phyloP scores from a whole-genome alignment of 2,888 invertebrate species.

The Thyatira batis region DNA sequence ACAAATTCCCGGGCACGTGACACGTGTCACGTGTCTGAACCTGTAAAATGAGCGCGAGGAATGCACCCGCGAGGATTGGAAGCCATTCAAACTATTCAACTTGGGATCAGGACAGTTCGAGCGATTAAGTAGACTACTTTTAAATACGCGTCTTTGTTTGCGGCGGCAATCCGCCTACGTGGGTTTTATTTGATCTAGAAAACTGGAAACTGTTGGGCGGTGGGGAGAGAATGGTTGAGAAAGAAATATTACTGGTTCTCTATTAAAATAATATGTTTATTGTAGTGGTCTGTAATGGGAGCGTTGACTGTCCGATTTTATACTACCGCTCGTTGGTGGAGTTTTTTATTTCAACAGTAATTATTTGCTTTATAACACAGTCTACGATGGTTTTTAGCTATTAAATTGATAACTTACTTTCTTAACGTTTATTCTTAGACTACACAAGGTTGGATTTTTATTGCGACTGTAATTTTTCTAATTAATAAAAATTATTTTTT shows the following conservation, averaged over 20 bases:
- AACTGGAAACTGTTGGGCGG: conserved; percentile 8
- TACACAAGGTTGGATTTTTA: background rate
- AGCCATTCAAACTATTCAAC: conserved; percentile 43
- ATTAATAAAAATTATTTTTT: no score
- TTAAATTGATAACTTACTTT: background rate
- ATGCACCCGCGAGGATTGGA: conserved; percentile 43
- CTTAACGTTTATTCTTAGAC: background rate
- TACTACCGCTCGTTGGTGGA: conserved; percentile 37
- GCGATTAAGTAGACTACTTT: conserved; percentile 18
- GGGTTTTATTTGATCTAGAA: background rate
- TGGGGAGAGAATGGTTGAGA: conserved; percentile 25
- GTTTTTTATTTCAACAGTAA: conserved; percentile 34
- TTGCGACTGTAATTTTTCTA: no score
- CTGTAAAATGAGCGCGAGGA: conserved; percentile 51
- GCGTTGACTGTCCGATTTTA: conserved; percentile 53
- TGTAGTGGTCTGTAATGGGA: conserved; percentile 31
- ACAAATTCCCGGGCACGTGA: conserved; percentile 54
- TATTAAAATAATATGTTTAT: conserved; percentile 48
- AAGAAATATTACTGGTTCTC: conserved; percentile 32
- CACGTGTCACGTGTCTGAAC: conserved; percentile 45
- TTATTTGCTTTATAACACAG: conserved; percentile 1
- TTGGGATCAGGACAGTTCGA: conserved; percentile 8
- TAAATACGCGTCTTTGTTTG: conserved; percentile 7
- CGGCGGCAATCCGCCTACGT: background rate
- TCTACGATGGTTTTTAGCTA: background rate